These are phyloP conservation scores for Agraylea sexmaculata DNA, from an alignment of 1,140 invertebrate genomes.

Conservation along the genomic window DNA sequence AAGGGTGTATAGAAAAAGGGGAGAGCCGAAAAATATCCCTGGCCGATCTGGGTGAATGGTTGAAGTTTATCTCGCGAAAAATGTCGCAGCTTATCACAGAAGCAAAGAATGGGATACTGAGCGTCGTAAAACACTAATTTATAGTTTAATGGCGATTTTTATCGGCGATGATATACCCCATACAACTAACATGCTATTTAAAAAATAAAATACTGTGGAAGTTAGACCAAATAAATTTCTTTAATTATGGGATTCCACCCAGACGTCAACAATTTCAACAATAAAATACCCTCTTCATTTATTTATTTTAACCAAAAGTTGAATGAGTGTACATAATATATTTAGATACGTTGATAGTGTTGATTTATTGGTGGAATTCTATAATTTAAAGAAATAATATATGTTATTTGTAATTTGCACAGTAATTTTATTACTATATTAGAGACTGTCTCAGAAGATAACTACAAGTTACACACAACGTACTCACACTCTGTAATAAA, in stretches of 20 bases:
- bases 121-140: conserved; percentile 16
- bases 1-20: no score
- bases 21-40: no score
- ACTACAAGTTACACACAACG: no score
- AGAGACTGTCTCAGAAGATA: no score
- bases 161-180: conserved; percentile 7
- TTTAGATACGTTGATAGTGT: not conserved
- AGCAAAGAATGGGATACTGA: conserved; percentile 7
- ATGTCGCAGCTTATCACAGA: conserved; percentile 16
- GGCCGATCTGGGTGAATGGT: no score
- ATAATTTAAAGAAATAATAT: no score
- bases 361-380: no score
- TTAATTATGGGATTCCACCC: conserved; percentile 2
- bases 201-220: not conserved
- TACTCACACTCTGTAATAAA: no score
- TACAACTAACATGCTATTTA: not conserved
- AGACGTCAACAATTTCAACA: conserved; percentile 1
- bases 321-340: not conserved
- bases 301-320: not conserved
- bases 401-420: no score
- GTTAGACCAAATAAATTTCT: conserved; percentile 6
- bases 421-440: no score
- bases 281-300: conserved; percentile 1
- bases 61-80: no score
- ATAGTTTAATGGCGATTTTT: conserved; percentile 18